A percentile compares a stretch with the other conserved stretches of the same genome.
These are phyloP conservation scores for Amblyraja radiata DNA, from an alignment of 2,797 vertebrate genomes.

Conservation along the genomic window DNA sequence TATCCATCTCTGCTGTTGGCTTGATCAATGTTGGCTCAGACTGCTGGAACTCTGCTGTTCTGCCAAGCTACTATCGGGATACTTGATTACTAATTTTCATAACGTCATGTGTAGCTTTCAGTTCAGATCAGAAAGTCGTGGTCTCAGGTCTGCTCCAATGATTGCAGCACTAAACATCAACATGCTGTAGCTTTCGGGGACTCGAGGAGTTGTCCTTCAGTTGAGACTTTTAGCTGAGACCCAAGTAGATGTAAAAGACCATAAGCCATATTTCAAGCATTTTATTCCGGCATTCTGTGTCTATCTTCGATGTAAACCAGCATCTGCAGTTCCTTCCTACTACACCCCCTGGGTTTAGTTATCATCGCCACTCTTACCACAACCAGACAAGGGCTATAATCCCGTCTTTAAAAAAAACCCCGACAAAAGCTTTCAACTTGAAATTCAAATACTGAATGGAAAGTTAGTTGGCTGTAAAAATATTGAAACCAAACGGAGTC, in stretches of 20 bases:
- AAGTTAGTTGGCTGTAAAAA: not conserved
- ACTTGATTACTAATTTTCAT: not conserved
- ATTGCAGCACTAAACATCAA: not conserved
- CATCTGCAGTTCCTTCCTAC: too few species aligned
- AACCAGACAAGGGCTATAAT: not conserved
- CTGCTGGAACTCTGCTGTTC: not conserved
- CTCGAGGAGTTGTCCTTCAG: not conserved
- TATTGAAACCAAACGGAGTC: not conserved
- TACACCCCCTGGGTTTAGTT: not conserved
- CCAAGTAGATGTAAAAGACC: not conserved
- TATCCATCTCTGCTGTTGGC: not conserved
- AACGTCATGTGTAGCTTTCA: not conserved
- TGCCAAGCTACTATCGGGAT: too few species aligned
- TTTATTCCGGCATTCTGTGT: too few species aligned
- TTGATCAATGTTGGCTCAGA: not conserved
- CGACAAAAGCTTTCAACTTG: not conserved
- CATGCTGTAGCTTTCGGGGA: not conserved
- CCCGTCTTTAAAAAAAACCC: not conserved
- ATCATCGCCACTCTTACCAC: not conserved
- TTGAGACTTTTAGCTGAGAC: not conserved
- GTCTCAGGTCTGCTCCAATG: not conserved
- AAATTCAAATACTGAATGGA: not conserved
- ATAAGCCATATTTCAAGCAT: not conserved
- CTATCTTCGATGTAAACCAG: too few species aligned
- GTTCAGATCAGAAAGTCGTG: not conserved